phyloP scores from a whole-genome alignment of 2,797 vertebrate genomes.

The Babyrousa celebensis region DNA sequence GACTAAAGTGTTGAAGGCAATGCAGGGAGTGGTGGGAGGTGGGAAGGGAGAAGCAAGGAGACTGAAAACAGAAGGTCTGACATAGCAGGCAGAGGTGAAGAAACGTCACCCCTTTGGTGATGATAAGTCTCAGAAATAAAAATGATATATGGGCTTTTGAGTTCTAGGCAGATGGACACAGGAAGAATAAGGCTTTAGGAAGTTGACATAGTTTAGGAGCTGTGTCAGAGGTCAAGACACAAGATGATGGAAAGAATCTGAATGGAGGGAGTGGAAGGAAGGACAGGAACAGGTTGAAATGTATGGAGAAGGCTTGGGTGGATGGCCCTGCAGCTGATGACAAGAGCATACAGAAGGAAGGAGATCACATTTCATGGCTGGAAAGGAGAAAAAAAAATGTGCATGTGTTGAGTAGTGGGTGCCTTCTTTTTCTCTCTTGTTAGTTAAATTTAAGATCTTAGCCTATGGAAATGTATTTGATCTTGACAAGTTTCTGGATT shows the following conservation, averaged over 20 bases:
- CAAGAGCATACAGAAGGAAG: neutral
- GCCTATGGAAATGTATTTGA: constrained; percentile 17
- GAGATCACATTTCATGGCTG: neutral
- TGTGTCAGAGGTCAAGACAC: neutral
- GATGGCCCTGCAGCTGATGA: neutral
- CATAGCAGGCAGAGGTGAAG: no score
- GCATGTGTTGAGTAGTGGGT: neutral
- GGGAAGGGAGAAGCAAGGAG: neutral
- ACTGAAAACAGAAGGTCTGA: neutral
- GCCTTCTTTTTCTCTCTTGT: neutral
- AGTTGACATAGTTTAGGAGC: neutral
- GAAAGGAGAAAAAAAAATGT: neutral
- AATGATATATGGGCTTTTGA: neutral
- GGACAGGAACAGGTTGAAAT: neutral
- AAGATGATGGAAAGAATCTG: neutral
- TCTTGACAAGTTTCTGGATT: constrained; percentile 24
- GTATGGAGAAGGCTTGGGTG: neutral
- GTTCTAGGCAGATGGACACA: neutral
- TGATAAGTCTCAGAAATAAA: neutral
- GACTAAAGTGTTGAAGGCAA: neutral
- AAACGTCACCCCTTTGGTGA: neutral
- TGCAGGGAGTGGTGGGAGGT: neutral
- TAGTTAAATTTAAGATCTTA: neutral
- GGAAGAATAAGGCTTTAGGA: neutral
- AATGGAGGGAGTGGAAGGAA: neutral